Conservation (phyloP, 2,888 invertebrate species). For the Ceramica pisi region DNA sequence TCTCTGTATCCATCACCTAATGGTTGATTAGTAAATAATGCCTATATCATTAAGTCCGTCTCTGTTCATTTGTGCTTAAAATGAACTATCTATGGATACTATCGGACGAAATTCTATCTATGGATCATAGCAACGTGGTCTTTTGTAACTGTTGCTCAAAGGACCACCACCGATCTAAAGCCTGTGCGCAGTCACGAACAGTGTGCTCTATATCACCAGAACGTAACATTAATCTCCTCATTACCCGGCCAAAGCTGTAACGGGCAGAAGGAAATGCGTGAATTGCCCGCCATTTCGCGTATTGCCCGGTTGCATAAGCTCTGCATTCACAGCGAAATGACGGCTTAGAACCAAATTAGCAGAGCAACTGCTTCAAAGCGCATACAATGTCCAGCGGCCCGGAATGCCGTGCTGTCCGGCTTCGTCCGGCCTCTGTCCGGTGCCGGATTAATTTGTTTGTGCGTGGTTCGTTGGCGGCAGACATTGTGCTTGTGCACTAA, state of each 20-base stretch:
- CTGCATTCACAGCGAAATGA: slow-evolving; percentile 42
- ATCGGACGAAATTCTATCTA: not conserved
- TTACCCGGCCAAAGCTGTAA: not conserved
- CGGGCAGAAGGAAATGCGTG: slow-evolving; percentile 8
- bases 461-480: slow-evolving; percentile 42
- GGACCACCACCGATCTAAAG: not conserved
- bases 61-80: too few species aligned
- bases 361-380: slow-evolving; percentile 46
- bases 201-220: not conserved
- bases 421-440: slow-evolving; percentile 29
- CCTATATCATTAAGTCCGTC: too few species aligned
- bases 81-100: too few species aligned
- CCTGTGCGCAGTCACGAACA: not conserved
- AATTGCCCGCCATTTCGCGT: slow-evolving; percentile 1
- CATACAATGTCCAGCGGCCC: slow-evolving; percentile 28
- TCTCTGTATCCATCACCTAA: too few species aligned
- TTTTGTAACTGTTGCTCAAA: not conserved
- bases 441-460: slow-evolving; percentile 51
- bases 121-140: not conserved
- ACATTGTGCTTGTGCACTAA: slow-evolving; percentile 36
- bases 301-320: slow-evolving; percentile 8
- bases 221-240: slow-evolving; percentile 20
- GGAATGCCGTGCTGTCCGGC: slow-evolving; percentile 25
- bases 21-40: too few species aligned
- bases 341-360: slow-evolving; percentile 53